Base-by-base conservation (phyloP, 2,888 invertebrate species). In the Pollenia griseotomentosa region DNA sequence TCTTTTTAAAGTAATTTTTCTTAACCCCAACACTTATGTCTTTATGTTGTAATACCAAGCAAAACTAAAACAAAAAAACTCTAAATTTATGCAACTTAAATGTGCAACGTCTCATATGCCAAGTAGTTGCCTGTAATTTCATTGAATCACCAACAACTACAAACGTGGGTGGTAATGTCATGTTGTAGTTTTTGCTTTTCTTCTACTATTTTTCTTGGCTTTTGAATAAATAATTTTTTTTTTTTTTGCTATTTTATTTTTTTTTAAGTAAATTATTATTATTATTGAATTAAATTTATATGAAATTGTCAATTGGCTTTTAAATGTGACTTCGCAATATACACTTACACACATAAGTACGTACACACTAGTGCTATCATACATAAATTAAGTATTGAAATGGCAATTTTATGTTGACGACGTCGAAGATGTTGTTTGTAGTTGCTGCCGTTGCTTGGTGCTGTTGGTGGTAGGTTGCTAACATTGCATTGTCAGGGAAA, bases 121-220 rank as follows among this genome's bases (percentile, higher is more conserved):
- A 84, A 61, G 44, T 68, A 53, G 59, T 74, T 73, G 84, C 51
- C 33, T 53, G 19, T 19, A 77, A 70, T 61, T 78, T 53, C 46
- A 73, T 82, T 70, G 53, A 75, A 77, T 57, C 65, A 77, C 65
- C 55, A 63, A 33, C 55, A 63, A 33, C n/a, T 63, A 75, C 55
- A 53, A 74, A 87, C 86, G 86, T 87, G 86, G 86, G 86, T 83
- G 86, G 86, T 70, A 80, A 80, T 46, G 82, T 63, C 85, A 85
- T 82, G 79, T 70, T 80, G 70, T 19, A 12, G n/a, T 40, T 5
- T 68, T 75, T 61, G 11, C 16, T 12, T 40, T 55, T 48, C 19
- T 46, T 59, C 19, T 80, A 61, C 46, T 83, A 55, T 78, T 77
- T 85, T 42, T 12, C 55, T 63, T 71, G 70, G 53, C 77, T 77